Percentiles rank a stretch among this genome's conserved stretches.
Evolutionary conservation across 2,888 invertebrate species (phyloP).

Genomic region (Sminthurinus aureus): DNA sequence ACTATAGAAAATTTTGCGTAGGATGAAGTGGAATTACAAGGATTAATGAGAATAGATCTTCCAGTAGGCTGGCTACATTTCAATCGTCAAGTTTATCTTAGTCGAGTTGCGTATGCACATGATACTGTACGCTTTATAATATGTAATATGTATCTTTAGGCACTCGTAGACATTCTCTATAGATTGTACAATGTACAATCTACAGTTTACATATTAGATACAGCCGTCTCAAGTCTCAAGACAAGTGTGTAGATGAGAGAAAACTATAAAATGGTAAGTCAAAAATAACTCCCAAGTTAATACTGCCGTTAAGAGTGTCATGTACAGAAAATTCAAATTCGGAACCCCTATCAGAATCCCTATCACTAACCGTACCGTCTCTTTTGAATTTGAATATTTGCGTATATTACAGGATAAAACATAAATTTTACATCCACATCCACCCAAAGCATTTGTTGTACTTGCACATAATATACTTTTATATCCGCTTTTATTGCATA

Average conservation of each 20-base stretch:
- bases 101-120: neutral
- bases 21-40: conserved; percentile 41
- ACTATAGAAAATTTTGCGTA: conserved; percentile 33
- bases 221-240: neutral
- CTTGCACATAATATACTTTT: too few species aligned
- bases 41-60: conserved; percentile 44
- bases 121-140: too few species aligned
- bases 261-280: conserved; percentile 38
- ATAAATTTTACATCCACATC: too few species aligned
- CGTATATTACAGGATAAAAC: too few species aligned
- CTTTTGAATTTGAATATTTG: neutral
- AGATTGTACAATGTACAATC: too few species aligned
- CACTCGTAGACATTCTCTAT: too few species aligned
- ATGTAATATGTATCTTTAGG: too few species aligned
- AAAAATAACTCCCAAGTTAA: conserved; percentile 35
- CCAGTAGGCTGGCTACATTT: conserved; percentile 37
- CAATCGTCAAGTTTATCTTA: conserved; percentile 22
- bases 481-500: too few species aligned
- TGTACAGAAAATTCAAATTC: neutral
- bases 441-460: too few species aligned
- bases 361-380: neutral
- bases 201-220: neutral
- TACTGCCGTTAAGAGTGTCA: conserved; percentile 17
- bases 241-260: conserved; percentile 8
- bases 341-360: neutral